Base-by-base conservation (phyloP, 2,113 vertebrate species). In the Phodopus roborovskii region DNA sequence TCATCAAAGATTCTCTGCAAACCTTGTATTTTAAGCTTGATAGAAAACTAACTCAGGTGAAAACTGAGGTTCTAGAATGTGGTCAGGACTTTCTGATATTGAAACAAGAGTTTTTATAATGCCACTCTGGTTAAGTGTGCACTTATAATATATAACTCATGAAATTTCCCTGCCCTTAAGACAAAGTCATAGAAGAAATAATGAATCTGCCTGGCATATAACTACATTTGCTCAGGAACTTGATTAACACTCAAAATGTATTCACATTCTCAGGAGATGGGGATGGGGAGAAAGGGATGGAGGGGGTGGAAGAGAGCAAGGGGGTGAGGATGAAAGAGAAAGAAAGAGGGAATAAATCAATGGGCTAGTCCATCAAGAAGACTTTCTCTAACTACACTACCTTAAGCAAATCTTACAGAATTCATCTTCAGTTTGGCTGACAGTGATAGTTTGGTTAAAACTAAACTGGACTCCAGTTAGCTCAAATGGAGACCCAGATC, bases 401-500 rank as follows among this genome's bases (percentile, higher is more conserved):
- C 58, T 70, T 22, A 83, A 74, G 73, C 88, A 90, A 64, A 90
- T 92, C 50, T 95, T 58, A 48, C 6, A 28, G 58, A 94, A 50
- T 36, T 10, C 71, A 96, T 96, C 26, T 56, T 95, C n/a, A 92
- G 11, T 95, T 95, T 97, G 89, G 77, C 56, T 0, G 7, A 86
- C 48, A 86, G 0, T 53, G 77, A 85, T 79, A 64, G 45, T 97
- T 77, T 81, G 39, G 82, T 97, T 8, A 13, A 66, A 92, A 90
- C 73, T 92, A 97, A 97, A 97, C 73, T 86, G 66, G 85, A 60
- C 85, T 53, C 90, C 36, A 94, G 8, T 74, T 70, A 92, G 11
- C 93, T 84, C 83, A 86, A 64, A 90, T 64, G 48, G 79, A 96
- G 73, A 82, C 7, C 73, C 20, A n/a, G 70, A 68, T 48, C n/a